These are phyloP conservation scores for Spisula subtruncata DNA, from an alignment of 2,888 invertebrate species.

Conservation along the genomic window DNA sequence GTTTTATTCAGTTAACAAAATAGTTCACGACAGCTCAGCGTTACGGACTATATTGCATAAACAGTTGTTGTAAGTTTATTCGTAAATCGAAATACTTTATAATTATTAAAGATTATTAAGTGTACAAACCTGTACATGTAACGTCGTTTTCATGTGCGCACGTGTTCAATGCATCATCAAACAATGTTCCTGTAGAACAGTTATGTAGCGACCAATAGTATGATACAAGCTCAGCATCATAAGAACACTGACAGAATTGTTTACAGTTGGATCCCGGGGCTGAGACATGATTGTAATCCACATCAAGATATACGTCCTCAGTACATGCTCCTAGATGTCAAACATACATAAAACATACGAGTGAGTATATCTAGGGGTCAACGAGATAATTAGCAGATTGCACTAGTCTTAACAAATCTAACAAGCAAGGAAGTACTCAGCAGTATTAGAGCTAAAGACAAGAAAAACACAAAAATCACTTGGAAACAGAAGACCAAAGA, in stretches of 20 bases:
- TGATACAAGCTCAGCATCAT: background rate
- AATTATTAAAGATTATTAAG: no score
- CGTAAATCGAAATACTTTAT: no score
- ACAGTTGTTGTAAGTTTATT: no score
- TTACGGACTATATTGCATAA: no score
- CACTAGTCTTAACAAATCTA: background rate
- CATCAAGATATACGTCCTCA: background rate
- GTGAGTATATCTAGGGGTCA: background rate
- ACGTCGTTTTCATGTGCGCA: conserved; percentile 14
- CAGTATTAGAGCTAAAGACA: no score
- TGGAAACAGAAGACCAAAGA: no score
- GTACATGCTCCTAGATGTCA: background rate
- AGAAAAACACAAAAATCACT: no score
- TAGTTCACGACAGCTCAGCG: no score
- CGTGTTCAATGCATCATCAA: background rate
- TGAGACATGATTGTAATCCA: background rate
- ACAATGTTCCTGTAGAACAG: conserved; percentile 34
- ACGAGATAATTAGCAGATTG: no score
- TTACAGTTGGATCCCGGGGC: conserved; percentile 31
- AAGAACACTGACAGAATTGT: conserved; percentile 41
- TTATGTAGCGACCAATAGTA: conserved; percentile 19
- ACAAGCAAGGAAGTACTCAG: background rate
- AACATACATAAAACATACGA: background rate
- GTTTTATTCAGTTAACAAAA: no score
- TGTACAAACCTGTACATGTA: background rate